These are phyloP conservation scores for Anthophora plumipes DNA, from an alignment of 2,888 invertebrate species.

Conservation along the genomic window DNA sequence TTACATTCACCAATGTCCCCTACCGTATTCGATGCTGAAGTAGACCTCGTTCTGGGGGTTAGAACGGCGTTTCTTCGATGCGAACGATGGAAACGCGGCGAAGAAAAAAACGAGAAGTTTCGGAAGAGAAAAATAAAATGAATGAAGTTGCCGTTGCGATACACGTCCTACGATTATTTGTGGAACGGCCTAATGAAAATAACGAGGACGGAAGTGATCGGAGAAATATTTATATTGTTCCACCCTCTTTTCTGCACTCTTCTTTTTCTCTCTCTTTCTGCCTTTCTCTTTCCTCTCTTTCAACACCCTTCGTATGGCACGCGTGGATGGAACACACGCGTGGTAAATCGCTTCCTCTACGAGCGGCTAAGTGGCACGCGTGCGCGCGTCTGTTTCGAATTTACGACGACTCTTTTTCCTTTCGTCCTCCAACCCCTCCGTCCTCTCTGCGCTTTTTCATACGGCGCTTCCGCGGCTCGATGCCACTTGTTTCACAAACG, in stretches of 20 bases:
- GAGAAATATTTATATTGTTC: conserved; percentile 33
- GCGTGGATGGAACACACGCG: conserved; percentile 49
- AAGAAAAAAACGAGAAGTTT: not conserved
- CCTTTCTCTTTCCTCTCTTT: not conserved
- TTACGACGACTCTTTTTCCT: conserved; percentile 72
- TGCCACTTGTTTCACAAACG: conserved; percentile 57
- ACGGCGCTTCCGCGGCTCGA: conserved; percentile 27
- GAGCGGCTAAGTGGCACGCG: conserved; percentile 70
- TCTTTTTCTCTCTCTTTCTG: conserved; percentile 3
- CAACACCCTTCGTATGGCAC: not conserved
- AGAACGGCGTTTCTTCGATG: not conserved
- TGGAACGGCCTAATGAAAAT: conserved; percentile 4
- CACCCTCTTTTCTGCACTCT: not conserved
- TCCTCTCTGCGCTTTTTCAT: conserved; percentile 52
- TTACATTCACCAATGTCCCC: not conserved
- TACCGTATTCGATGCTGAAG: conserved; percentile 20
- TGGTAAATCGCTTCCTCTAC: conserved; percentile 75
- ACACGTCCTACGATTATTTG: conserved; percentile 24
- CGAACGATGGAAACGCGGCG: not conserved
- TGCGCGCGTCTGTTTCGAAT: conserved; percentile 67
- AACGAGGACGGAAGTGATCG: conserved; percentile 45
- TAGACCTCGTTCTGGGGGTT: not conserved
- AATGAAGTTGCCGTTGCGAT: conserved; percentile 2
- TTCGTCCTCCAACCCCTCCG: too few relatives aligned
- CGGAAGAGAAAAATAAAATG: not conserved